Evolutionary conservation across 2,113 vertebrate genomes (phyloP), one percentile per base, ranked within the genome.

Genomic region (Hydrolagus affinis): DNA sequence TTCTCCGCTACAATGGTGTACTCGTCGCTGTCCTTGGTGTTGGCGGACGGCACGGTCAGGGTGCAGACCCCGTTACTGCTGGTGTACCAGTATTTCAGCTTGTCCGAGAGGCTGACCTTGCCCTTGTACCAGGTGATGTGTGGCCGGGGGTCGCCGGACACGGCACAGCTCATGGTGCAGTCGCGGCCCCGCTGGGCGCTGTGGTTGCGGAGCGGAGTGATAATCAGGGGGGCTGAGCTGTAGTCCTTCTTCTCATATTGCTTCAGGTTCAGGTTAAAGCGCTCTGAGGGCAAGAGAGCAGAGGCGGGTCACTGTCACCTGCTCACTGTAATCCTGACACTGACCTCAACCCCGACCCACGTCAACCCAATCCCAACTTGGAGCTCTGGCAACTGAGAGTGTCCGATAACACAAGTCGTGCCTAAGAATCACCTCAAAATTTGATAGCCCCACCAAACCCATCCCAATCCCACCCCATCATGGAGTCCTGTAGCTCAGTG

Each of bases 131-230:
- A 89, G 66, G 88, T 90, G 86, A 89, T 87, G 0, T 86, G 85
- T n/a, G 89, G 90, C 21, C 88, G 85, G 2, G 89, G 90, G 32
- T 70, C 90, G 78, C 90, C 89, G 66, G 90, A 87, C 85, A 93
- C 92, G 88, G 92, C 89, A 2, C 90, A 93, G 87, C 88, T 94
- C 91, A 89, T 89, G 78, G 88, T 86, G 74, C 89, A 92, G 87
- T 92, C 85, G 0, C 89, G 88, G 68, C 90, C 88, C 0, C 71
- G 71, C 73, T 88, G 72, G 80, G 88, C 86, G 0, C 85, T 88
- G 62, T 90, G 93, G 62, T 90, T 87, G 86, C 90, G 93, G 86
- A 91, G 86, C 0, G 11, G 90, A 23, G 87, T 9, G n/a, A 91
- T 87, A 88, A 93, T 94, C 30, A 14, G 69, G 0, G 90, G 94